Conservation (phyloP, 2,888 invertebrate species). For the Mimumesa dahlbomi region DNA sequence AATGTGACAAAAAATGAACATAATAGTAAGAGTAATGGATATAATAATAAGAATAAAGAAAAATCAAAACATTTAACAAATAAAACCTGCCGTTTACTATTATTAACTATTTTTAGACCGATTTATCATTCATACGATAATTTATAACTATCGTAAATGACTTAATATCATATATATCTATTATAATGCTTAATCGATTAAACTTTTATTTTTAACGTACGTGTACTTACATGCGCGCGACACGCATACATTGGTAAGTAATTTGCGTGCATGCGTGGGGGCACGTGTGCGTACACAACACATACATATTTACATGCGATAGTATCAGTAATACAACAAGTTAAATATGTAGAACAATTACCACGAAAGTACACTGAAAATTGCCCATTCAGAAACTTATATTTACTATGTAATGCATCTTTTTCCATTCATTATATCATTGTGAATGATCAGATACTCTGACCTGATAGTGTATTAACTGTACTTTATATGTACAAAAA, state of each 20-base stretch:
- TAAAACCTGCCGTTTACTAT: conserved; percentile 12
- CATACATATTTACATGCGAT: conserved; percentile 38
- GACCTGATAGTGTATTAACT: conserved; percentile 10
- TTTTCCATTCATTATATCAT: conserved; percentile 15
- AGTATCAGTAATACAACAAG: conserved; percentile 45
- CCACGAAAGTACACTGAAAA: conserved; percentile 36
- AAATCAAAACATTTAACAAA: conserved; percentile 10
- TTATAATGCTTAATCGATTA: conserved; percentile 31
- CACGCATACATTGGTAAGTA: conserved; percentile 16
- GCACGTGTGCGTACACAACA: conserved; percentile 5
- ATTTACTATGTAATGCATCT: conserved; percentile 16
- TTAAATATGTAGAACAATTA: conserved; percentile 37
- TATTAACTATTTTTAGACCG: conserved; percentile 9
- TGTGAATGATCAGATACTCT: conserved; percentile 6
- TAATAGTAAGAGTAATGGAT: neutral
- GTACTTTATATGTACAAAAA: conserved; percentile 11
- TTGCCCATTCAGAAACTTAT: conserved; percentile 29
- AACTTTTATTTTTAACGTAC: conserved; percentile 44
- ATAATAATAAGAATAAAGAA: conserved; percentile 1
- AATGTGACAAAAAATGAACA: neutral
- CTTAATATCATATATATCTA: conserved; percentile 20
- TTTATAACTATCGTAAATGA: conserved; percentile 29
- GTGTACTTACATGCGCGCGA: conserved; percentile 28
- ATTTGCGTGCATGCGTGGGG: neutral
- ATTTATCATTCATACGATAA: conserved; percentile 16